Conservation (phyloP, 2,888 invertebrate genomes). For the Linnaemya tessellans region DNA sequence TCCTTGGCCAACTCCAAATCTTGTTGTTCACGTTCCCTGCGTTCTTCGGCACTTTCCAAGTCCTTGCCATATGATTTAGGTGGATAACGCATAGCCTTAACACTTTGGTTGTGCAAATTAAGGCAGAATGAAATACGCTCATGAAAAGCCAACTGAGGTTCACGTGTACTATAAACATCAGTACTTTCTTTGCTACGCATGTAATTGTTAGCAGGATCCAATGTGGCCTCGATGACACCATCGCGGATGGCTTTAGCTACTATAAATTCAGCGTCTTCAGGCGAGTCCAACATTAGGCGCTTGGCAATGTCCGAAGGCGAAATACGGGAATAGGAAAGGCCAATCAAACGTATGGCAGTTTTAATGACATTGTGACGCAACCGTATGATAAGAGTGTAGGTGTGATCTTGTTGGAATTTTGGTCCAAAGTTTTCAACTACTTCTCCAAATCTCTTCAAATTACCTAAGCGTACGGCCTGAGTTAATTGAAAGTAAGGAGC, state of each 20-base stretch:
- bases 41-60: constrained; percentile 97
- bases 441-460: constrained; percentile 96
- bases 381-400: constrained; percentile 97
- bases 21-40: constrained; percentile 97
- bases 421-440: constrained; percentile 95
- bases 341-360: constrained; percentile 98
- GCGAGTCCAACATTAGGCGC: constrained; percentile 96
- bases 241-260: constrained; percentile 99
- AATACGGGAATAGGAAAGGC: constrained; percentile 97
- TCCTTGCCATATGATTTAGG: constrained; percentile 99
- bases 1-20: constrained; percentile 99
- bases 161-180: constrained; percentile 97
- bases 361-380: constrained; percentile 99
- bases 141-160: constrained; percentile 98
- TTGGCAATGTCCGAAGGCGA: constrained; percentile 97
- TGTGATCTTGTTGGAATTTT: constrained; percentile 96
- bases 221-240: constrained; percentile 98
- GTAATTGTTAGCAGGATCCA: constrained; percentile 97
- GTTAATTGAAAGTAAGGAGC: constrained; percentile 98
- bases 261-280: constrained; percentile 99
- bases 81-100: constrained; percentile 99
- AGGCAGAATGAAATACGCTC: constrained; percentile 98
- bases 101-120: constrained; percentile 99
- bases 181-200: constrained; percentile 99
- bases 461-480: constrained; percentile 97